A percentile compares a stretch with the other conserved stretches of the same genome.
These are phyloP conservation scores for Patiria miniata DNA, from an alignment of 35 echinoderm and acorn worm species.

Conservation along the genomic window DNA sequence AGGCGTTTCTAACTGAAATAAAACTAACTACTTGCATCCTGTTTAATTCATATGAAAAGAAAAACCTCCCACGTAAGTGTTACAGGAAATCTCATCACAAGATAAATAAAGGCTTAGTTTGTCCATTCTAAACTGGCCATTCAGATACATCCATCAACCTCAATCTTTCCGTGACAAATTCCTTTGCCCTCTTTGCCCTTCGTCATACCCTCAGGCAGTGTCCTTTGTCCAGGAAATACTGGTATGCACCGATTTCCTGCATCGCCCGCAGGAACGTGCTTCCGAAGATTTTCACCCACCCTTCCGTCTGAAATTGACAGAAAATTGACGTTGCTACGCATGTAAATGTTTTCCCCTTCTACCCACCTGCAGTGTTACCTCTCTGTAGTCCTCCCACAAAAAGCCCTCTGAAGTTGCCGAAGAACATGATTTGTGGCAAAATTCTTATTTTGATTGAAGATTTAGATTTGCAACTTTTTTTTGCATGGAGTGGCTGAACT, in stretches of 20 bases:
- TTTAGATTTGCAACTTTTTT: not conserved
- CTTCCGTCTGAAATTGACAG: not conserved
- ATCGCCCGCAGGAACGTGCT: not conserved
- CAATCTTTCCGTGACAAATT: not conserved
- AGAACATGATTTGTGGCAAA: conserved; percentile 1
- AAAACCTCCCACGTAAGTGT: too few relatives aligned
- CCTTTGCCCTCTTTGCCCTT: not conserved
- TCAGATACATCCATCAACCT: not conserved
- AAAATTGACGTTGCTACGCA: not conserved
- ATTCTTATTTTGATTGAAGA: not conserved
- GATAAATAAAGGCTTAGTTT: conserved; percentile 18
- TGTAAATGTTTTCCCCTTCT: not conserved
- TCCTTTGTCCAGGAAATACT: not conserved
- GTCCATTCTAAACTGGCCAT: not conserved
- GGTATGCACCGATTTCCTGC: conserved; percentile 16
- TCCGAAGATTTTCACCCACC: not conserved
- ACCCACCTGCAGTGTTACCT: not conserved
- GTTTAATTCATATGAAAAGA: too few relatives aligned
- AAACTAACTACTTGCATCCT: not conserved
- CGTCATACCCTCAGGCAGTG: not conserved
- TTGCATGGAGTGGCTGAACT: not conserved
- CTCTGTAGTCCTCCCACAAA: not conserved
- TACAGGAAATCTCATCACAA: conserved; percentile 12
- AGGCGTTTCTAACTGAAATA: not conserved
- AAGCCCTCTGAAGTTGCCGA: not conserved